These are phyloP conservation scores for Oikopleura vanhoeffeni DNA, from an alignment of 23 tunicate genomes.

Conservation along the genomic window DNA sequence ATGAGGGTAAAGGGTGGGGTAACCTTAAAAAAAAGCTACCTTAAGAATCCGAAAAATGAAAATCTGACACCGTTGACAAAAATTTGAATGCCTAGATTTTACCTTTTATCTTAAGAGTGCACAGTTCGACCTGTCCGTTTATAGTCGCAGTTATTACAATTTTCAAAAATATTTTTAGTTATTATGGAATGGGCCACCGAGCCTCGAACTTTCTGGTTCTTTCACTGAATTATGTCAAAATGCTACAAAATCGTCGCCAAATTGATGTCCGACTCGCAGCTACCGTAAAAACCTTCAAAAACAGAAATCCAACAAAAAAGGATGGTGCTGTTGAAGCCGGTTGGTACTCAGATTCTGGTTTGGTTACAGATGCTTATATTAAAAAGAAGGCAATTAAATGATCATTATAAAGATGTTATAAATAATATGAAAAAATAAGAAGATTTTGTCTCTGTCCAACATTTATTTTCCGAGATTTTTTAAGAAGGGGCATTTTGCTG, in stretches of 20 bases:
- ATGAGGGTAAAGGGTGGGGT: too few relatives aligned
- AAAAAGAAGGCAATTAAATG: constrained; percentile 43
- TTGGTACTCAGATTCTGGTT: constrained; percentile 71
- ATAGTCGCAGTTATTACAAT: too few relatives aligned
- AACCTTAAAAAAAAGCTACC: too few relatives aligned
- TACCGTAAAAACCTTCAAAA: constrained; percentile 21
- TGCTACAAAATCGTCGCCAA: neutral
- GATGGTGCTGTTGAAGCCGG: constrained; percentile 30
- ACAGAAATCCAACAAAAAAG: constrained; percentile 60
- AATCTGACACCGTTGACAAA: too few relatives aligned
- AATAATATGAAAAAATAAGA: neutral
- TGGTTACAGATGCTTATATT: constrained; percentile 73
- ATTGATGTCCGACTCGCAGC: constrained; percentile 18
- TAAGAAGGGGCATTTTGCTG: too few relatives aligned
- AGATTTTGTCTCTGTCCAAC: too few relatives aligned
- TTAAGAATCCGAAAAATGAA: too few relatives aligned
- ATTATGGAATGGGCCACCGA: neutral
- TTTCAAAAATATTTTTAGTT: too few relatives aligned
- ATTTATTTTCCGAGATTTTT: too few relatives aligned
- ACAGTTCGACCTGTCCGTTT: too few relatives aligned
- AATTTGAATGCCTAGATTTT: too few relatives aligned
- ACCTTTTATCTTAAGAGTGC: too few relatives aligned
- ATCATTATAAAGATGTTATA: constrained; percentile 34
- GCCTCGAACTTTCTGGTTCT: constrained; percentile 21
- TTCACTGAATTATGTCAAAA: neutral